phyloP scores from a whole-genome alignment of 2,113 vertebrate species.

The Charadrius vociferus region DNA sequence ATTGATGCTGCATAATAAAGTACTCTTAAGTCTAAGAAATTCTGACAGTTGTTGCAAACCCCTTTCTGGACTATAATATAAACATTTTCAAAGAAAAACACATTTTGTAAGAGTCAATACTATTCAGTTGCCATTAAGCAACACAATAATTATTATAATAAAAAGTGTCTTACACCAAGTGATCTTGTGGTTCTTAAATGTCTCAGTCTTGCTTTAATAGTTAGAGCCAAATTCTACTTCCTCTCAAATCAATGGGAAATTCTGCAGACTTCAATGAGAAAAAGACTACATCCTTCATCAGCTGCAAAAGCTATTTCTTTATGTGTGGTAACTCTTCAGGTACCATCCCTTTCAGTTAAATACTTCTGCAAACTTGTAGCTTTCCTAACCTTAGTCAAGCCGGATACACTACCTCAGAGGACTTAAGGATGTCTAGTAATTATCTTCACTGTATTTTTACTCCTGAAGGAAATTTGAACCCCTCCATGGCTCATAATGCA shows the following conservation, averaged over 20 bases:
- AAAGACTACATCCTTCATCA: neutral
- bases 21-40: neutral
- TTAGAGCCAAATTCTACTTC: neutral
- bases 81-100: constrained; percentile 40
- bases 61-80: neutral
- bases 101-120: constrained; percentile 51
- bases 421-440: neutral
- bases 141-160: constrained; percentile 53
- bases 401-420: neutral
- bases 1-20: neutral
- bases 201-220: constrained; percentile 23
- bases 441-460: neutral
- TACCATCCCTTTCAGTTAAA: neutral
- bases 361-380: accelerated
- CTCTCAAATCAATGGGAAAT: constrained; percentile 5
- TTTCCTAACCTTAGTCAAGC: neutral
- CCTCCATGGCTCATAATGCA: neutral
- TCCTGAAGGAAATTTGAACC: neutral
- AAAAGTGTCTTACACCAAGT: constrained; percentile 1
- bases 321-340: neutral
- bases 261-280: neutral
- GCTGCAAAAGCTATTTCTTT: neutral
- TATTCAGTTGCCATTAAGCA: constrained; percentile 33
- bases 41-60: neutral
- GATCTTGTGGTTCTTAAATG: constrained; percentile 46